These are phyloP conservation scores for Perdita meconis DNA, from an alignment of 2,888 invertebrate genomes.

Conservation along the genomic window DNA sequence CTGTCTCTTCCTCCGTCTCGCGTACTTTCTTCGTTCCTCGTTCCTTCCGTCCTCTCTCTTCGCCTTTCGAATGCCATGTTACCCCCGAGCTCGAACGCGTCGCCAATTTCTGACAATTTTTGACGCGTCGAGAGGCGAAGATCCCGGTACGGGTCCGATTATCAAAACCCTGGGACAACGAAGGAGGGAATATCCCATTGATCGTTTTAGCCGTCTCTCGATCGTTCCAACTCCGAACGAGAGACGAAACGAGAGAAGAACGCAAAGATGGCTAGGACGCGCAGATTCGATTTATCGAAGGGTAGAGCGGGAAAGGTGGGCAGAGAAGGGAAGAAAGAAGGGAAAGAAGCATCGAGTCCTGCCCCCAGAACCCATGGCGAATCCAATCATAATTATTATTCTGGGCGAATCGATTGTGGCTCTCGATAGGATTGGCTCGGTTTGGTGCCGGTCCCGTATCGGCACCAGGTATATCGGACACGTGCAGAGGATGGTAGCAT, in stretches of 20 bases:
- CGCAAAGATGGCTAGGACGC: constrained; percentile 61
- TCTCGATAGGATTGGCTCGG: constrained; percentile 82
- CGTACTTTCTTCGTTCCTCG: constrained; percentile 15
- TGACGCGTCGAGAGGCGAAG: neutral
- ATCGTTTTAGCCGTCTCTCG: neutral
- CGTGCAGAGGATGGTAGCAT: constrained; percentile 37
- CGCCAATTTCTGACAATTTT: constrained; percentile 31
- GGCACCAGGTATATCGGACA: constrained; percentile 55
- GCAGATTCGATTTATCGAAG: constrained; percentile 40
- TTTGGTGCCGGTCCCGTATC: constrained; percentile 57
- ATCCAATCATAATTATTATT: constrained; percentile 84
- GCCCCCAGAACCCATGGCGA: constrained; percentile 78
- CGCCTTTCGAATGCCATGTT: constrained; percentile 17
- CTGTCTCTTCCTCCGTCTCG: constrained; percentile 12
- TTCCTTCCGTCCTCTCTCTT: constrained; percentile 23
- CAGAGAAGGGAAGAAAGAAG: constrained; percentile 34
- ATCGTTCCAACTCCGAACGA: neutral
- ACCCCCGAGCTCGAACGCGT: constrained; percentile 22
- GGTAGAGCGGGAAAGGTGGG: constrained; percentile 34
- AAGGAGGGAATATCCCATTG: too few species aligned
- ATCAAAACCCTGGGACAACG: too few species aligned
- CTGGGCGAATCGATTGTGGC: constrained; percentile 82
- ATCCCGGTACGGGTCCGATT: too few species aligned
- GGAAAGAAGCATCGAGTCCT: constrained; percentile 71
- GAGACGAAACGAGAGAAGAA: constrained; percentile 1